A percentile compares a stretch with the other conserved stretches of the same genome.
phyloP scores from a whole-genome alignment of 2,797 vertebrate species.

The Discoglossus pictus region DNA sequence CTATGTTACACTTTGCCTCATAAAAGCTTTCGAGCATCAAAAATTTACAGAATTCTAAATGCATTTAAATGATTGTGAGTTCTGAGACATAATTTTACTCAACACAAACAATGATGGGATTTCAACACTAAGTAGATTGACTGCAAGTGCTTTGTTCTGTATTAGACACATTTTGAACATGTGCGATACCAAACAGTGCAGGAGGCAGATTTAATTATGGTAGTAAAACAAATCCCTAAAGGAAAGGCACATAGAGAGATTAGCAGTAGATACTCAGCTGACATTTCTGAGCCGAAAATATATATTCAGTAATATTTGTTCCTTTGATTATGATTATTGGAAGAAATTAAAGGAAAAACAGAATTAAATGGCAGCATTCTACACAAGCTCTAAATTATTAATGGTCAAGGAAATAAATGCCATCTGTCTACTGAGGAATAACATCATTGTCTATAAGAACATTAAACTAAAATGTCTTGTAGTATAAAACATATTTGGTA shows the following conservation, averaged over 20 bases:
- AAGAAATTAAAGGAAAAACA: slow-evolving; percentile 32
- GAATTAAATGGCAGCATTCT: slow-evolving; percentile 39
- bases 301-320: slow-evolving; percentile 37
- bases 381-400: slow-evolving; percentile 23
- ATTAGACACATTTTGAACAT: slow-evolving; percentile 15
- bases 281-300: slow-evolving; percentile 29
- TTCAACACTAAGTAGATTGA: too few relatives aligned
- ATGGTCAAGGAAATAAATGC: slow-evolving; percentile 28
- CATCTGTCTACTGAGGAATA: slow-evolving; percentile 9
- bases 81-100: too few relatives aligned
- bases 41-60: too few relatives aligned
- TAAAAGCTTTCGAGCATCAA: too few relatives aligned
- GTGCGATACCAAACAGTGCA: background rate
- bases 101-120: too few relatives aligned
- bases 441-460: slow-evolving; percentile 29
- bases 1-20: too few relatives aligned
- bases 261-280: slow-evolving; percentile 27
- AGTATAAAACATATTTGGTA: slow-evolving; percentile 13
- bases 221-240: slow-evolving; percentile 22
- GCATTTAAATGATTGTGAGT: too few relatives aligned
- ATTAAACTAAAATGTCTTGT: slow-evolving; percentile 28
- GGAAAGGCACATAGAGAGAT: slow-evolving; percentile 27
- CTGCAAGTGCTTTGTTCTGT: too few relatives aligned
- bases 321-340: slow-evolving; percentile 30
- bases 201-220: slow-evolving; percentile 17